Evolutionary conservation across 2,797 vertebrate species (phyloP).

Genomic region (Poecilia velifera): DNA sequence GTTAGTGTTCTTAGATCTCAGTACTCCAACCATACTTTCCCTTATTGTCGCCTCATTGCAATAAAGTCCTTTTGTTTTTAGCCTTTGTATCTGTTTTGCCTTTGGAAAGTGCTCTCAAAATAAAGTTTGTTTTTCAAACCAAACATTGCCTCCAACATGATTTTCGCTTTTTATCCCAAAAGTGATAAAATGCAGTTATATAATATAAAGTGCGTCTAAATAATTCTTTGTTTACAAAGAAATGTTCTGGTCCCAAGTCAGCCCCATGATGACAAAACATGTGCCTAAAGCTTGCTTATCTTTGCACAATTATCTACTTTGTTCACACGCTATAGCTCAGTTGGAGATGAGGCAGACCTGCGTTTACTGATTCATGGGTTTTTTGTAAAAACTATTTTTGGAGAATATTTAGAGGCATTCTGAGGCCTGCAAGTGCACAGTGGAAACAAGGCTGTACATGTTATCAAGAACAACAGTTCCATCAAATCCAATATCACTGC

Average conservation of each 20-base stretch:
- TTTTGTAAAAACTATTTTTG: not conserved
- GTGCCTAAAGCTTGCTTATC: not conserved
- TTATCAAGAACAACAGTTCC: not conserved
- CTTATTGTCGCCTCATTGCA: not conserved
- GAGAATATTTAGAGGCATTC: not conserved
- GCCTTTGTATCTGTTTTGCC: not conserved
- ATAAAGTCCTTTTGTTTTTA: not conserved
- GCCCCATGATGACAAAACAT: not conserved
- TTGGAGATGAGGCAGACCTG: not conserved
- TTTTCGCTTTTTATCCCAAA: not conserved
- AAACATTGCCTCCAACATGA: not conserved
- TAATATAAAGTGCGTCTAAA: not conserved
- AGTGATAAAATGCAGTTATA: not conserved
- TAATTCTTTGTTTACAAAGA: not conserved
- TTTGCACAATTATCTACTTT: not conserved
- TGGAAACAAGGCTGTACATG: not conserved
- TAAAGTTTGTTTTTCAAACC: not conserved
- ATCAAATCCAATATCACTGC: not conserved
- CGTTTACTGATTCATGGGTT: not conserved
- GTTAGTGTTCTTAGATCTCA: not conserved
- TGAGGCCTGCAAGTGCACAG: not conserved
- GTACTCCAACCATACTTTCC: not conserved
- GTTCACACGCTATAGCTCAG: not conserved
- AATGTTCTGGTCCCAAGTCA: conserved; percentile 1
- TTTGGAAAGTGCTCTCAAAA: not conserved